A percentile compares a stretch with the other conserved stretches of the same genome.
These are phyloP conservation scores for Heliocidaris erythrogramma DNA, from an alignment of 35 echinoderm and acorn worm species.

Conservation along the genomic window DNA sequence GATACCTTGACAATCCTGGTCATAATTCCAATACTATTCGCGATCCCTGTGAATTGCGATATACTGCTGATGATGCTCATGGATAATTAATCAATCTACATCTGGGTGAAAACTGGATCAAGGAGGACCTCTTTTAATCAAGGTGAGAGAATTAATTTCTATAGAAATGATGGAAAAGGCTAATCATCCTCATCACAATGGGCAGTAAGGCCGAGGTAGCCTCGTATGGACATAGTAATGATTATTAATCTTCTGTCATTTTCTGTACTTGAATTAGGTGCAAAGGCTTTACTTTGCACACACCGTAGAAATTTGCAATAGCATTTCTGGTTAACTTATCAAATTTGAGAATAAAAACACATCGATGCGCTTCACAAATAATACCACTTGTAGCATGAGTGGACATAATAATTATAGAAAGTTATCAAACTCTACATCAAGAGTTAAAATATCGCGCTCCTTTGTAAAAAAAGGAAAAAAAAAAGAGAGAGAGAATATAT, in stretches of 20 bases:
- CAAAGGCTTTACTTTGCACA: neutral
- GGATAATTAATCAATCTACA: neutral
- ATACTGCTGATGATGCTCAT: neutral
- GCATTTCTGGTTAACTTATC: neutral
- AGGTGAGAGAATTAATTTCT: neutral
- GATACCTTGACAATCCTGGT: neutral
- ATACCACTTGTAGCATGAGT: too few species aligned
- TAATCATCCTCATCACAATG: neutral
- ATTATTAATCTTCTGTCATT: neutral
- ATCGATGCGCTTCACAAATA: too few species aligned
- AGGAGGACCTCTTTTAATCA: neutral
- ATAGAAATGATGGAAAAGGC: neutral
- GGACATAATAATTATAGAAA: too few species aligned
- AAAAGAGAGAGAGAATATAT: too few species aligned
- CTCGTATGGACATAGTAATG: neutral
- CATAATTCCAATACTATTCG: neutral
- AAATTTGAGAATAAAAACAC: too few species aligned
- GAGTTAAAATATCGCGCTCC: too few species aligned
- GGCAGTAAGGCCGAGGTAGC: neutral
- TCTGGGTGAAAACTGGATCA: neutral
- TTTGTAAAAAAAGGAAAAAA: too few species aligned
- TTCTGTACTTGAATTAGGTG: neutral
- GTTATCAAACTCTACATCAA: too few species aligned
- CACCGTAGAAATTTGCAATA: neutral
- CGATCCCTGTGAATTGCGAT: too few species aligned